Evolutionary conservation across 2,113 vertebrate genomes (phyloP).

Genomic region (Chloropsis hardwickii): DNA sequence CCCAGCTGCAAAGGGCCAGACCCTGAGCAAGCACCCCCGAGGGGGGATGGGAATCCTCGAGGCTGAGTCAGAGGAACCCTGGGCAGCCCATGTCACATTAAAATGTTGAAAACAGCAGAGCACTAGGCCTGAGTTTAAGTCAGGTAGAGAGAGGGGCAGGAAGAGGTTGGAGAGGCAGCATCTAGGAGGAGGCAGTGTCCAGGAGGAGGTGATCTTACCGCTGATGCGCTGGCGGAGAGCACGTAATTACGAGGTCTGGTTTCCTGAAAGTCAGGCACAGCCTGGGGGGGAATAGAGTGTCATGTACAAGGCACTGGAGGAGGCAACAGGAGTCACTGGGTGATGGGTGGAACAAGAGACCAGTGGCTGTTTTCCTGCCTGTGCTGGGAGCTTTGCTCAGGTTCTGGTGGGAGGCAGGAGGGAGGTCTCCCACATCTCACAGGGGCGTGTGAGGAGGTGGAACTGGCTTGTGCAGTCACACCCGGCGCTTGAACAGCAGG

Average conservation of each 20-base stretch:
- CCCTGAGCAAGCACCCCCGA: not conserved
- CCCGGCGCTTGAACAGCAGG: not conserved
- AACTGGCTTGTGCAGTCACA: not conserved
- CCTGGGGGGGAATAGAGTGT: constrained; percentile 83
- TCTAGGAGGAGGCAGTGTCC: not conserved
- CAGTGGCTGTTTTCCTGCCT: not conserved
- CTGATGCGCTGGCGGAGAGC: constrained; percentile 95
- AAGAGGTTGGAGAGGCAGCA: not conserved
- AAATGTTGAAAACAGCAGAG: constrained; percentile 64
- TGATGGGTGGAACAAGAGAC: not conserved
- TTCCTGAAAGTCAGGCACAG: constrained; percentile 98
- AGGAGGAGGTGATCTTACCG: constrained; percentile 83
- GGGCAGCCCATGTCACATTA: constrained; percentile 56
- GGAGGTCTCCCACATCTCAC: not conserved
- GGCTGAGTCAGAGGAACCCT: not conserved
- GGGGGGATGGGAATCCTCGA: not conserved
- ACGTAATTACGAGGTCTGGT: constrained; percentile 97
- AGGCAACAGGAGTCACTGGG: not conserved
- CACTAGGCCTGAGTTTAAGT: not conserved
- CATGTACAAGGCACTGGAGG: constrained; percentile 60
- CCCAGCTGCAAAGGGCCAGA: not conserved
- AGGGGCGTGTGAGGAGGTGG: not conserved
- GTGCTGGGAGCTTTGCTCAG: not conserved
- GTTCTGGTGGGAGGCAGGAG: not conserved
- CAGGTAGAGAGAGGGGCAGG: not conserved